Percentiles rank a stretch among this genome's conserved stretches.
Conservation (phyloP, 2,797 vertebrate genomes). For the Catostomus latipinnis region DNA sequence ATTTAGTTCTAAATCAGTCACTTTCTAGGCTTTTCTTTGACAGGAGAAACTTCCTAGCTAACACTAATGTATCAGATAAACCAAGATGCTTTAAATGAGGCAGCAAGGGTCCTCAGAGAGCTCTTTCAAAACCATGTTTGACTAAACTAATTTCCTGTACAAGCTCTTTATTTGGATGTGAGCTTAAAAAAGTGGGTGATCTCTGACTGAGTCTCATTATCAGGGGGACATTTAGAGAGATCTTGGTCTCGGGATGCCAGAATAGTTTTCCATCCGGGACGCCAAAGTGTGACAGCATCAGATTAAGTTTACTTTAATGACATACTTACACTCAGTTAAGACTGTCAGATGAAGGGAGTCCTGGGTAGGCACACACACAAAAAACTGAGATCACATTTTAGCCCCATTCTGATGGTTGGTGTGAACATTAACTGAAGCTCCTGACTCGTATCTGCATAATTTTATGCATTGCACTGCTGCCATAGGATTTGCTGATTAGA, state of each 20-base stretch:
- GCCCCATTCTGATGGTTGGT: no score
- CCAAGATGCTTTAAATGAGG: constrained; percentile 43
- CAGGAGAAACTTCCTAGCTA: constrained; percentile 19
- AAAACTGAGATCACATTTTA: no score
- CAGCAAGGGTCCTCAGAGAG: constrained; percentile 34
- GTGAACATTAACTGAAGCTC: no score
- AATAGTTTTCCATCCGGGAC: constrained; percentile 62
- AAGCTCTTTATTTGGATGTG: constrained; percentile 53
- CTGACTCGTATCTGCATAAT: no score
- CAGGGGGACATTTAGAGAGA: constrained; percentile 65
- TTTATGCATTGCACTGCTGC: no score
- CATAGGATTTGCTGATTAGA: no score
- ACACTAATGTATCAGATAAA: constrained; percentile 36
- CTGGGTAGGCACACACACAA: constrained; percentile 48
- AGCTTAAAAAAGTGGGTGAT: constrained; percentile 52
- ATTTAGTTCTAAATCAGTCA: constrained; percentile 1
- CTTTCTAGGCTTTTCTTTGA: constrained; percentile 18
- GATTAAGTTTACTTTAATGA: constrained; percentile 71
- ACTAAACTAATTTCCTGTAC: constrained; percentile 55
- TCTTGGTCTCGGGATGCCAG: constrained; percentile 62
- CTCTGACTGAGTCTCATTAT: constrained; percentile 62
- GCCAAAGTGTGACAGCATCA: constrained; percentile 65
- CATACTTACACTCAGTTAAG: constrained; percentile 68
- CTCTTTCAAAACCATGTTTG: constrained; percentile 34
- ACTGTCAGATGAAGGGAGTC: constrained; percentile 25